Evolutionary conservation across 1,140 invertebrate species (phyloP).

Genomic region (Formica exsecta): DNA sequence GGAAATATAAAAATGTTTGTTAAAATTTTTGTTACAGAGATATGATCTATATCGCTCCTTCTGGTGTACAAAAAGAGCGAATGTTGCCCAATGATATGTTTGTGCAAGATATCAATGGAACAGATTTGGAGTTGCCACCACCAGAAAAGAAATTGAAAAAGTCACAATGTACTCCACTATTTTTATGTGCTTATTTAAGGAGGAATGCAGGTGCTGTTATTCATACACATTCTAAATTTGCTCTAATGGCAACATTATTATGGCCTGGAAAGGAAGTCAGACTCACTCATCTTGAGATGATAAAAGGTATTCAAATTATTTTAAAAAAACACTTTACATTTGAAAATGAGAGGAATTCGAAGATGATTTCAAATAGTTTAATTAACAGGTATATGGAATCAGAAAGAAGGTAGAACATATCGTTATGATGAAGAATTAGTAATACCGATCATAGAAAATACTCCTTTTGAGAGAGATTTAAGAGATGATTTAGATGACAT

Average conservation of each 20-base stretch:
- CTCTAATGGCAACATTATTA: constrained; percentile 95
- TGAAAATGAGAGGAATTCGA: background rate
- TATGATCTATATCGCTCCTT: constrained; percentile 98
- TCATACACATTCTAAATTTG: constrained; percentile 97
- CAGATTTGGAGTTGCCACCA: constrained; percentile 92
- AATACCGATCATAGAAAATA: constrained; percentile 99
- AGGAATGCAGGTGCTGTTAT: constrained; percentile 97
- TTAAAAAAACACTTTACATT: background rate
- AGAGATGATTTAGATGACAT: constrained; percentile 92
- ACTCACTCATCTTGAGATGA: constrained; percentile 98
- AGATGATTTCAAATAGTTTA: background rate
- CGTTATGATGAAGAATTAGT: constrained; percentile 97
- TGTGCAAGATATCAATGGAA: constrained; percentile 94
- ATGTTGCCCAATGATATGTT: constrained; percentile 95
- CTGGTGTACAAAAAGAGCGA: constrained; percentile 98
- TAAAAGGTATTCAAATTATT: constrained; percentile 90
- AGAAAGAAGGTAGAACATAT: constrained; percentile 90
- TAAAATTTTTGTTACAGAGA: constrained; percentile 87
- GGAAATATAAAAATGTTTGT: constrained; percentile 14
- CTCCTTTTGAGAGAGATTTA: constrained; percentile 96
- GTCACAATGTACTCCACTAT: constrained; percentile 98
- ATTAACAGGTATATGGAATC: constrained; percentile 92
- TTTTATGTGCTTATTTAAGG: constrained; percentile 95
- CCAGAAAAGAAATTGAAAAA: constrained; percentile 94
- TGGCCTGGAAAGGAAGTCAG: constrained; percentile 95